Base-by-base conservation (phyloP, 1,140 invertebrate genomes). In the Triops longicaudatus region DNA sequence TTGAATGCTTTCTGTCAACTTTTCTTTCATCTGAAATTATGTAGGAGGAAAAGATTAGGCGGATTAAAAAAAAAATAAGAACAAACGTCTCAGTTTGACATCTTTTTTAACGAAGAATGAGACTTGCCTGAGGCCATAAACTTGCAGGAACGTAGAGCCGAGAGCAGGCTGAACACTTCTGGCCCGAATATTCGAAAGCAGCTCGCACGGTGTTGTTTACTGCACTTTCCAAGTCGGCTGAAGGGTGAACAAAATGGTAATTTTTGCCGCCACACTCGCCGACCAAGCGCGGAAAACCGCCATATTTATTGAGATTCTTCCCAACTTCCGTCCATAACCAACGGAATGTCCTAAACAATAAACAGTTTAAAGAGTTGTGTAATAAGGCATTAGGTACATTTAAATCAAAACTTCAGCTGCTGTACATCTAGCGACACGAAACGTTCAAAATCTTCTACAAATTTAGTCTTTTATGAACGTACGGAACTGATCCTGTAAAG, bases 191-290 rank as follows among this genome's bases (percentile, higher is more conserved):
- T 86, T 99, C 98, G 85, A 98, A 99, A 28, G 97, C 90, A 76
- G 95, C 93, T 77, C 91, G 87, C 78, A 98, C 93, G 0, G 97
- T 98, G 1, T 89, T 89, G 43, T 90, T 89, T 0, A 96, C 89
- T 42, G 97, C 96, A 42, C 90, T 90, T 17, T 91, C 86, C 0
- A 93, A 86, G 85, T 99, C 91, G 17, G 97, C 98, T 27, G 93
- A 90, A 1, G 91, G 88, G 86, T 99, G 98, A 26, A 99, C 86
- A 83, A 99, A 98, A 83, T 99, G 98, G 85, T 94, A 99, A 86
- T 99, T 99, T 85, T 99, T 99, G 1, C 98, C 98, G 72, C 98
- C 98, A 85, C 97, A 99, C 85, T 99, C 98, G 80, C 93, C 93
- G 80, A 98, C 92, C 5, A 99, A 85, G 80, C 96, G 89, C 0